Evolutionary conservation across 2,797 vertebrate species (phyloP), one percentile per base, ranked within the genome.

Genomic region (Babyrousa celebensis): DNA sequence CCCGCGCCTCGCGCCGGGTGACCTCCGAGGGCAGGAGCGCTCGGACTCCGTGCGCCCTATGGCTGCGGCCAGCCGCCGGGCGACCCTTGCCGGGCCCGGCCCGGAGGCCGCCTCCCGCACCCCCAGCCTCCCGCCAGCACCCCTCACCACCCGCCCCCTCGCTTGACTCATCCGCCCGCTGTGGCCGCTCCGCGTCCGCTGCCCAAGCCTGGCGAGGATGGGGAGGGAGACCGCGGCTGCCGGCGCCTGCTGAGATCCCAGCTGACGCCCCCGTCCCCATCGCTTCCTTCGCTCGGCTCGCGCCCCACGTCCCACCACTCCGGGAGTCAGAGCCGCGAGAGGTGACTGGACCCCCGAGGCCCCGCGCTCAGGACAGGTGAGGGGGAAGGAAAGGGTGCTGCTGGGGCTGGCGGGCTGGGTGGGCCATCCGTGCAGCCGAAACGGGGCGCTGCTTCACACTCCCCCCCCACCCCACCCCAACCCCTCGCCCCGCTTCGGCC

Each of bases 101-200:
- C 89, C 83, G 27, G 63, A 25, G 68, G 96, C 72, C 54, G 87
- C 89, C 43, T n/a, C 72, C 75, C 52, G 29, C 89, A 72, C 67
- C 23, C 89, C 48, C 68, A 2, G 43, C 91, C 89, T 79, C 97
- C 82, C 67, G 72, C 91, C 72, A 11, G n/a, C 63, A 1, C 85
- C 29, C 27, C 85, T 17, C 52, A 88, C 89, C 75, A 60, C 97
- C 91, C 97, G 96, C 96, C 95, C 95, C 94, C 98, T 89, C 97
- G 96, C 92, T 94, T 98, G 97, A 97, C 96, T 97, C 97, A 97
- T 94, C 78, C 18, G 85, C 88, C 82, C 12, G 36, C 92, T 7
- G 94, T 88, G 92, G 94, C 95, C 87, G 70, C 65, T 56, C 92
- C 1, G 95, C 43, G 97, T 20, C 85, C 71, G 54, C 96, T 23